These are phyloP conservation scores for Myotis myotis DNA, from an alignment of 2,797 vertebrate species.

Conservation along the genomic window DNA sequence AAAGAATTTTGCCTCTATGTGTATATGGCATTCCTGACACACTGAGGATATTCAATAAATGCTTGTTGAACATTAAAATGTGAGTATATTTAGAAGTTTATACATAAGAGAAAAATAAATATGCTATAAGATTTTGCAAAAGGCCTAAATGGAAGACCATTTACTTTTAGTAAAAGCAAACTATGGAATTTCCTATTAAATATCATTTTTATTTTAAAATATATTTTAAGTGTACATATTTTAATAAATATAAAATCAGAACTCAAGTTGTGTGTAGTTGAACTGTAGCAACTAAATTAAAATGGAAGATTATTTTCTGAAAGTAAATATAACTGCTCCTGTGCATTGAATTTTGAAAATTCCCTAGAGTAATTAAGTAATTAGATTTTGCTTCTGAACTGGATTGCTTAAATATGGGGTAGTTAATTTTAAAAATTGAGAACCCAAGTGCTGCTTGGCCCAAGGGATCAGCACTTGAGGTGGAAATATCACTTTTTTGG, in stretches of 20 bases:
- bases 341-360: neutral
- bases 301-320: conserved; percentile 14
- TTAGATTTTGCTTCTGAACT: conserved; percentile 62
- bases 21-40: neutral
- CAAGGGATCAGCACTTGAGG: neutral
- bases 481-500: neutral
- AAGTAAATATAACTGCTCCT: conserved; percentile 53
- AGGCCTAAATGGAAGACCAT: neutral
- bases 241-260: conserved; percentile 5
- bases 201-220: conserved; percentile 5
- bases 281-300: neutral
- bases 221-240: neutral
- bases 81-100: neutral
- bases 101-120: neutral
- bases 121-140: neutral
- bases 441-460: neutral
- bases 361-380: conserved; percentile 63
- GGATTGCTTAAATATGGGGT: conserved; percentile 54
- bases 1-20: neutral
- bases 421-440: conserved; percentile 56
- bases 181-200: neutral
- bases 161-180: conserved; percentile 7
- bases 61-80: neutral
- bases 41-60: neutral
- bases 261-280: neutral